Evolutionary conservation across 2,797 vertebrate species (phyloP).

Genomic region (Gadopsis bispinosus): DNA sequence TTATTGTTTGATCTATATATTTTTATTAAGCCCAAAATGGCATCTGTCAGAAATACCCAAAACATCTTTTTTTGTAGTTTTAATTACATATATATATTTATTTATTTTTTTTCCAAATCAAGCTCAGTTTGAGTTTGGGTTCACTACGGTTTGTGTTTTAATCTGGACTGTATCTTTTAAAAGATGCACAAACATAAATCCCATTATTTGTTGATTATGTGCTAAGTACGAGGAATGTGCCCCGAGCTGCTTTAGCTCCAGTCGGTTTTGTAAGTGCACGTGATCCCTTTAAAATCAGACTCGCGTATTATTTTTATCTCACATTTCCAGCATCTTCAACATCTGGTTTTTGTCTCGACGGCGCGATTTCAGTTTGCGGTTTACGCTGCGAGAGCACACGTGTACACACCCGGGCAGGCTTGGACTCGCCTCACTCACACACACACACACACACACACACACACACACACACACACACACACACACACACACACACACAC

Average conservation of each 20-base stretch:
- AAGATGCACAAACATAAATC: background rate
- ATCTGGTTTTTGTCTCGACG: constrained; percentile 12
- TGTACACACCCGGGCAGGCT: constrained; percentile 40
- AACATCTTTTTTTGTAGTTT: background rate
- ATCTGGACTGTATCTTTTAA: background rate
- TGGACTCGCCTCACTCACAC: constrained; percentile 28
- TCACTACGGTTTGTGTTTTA: background rate
- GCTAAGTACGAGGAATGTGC: background rate
- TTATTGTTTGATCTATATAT: background rate
- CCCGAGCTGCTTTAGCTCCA: background rate
- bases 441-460: constrained; percentile 56
- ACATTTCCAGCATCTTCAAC: constrained; percentile 1
- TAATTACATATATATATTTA: too few relatives aligned
- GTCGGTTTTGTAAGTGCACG: background rate
- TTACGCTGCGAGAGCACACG: background rate
- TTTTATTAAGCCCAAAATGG: background rate
- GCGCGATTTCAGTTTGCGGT: background rate
- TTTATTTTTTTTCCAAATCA: too few relatives aligned
- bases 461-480: constrained; percentile 53
- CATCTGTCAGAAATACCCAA: background rate
- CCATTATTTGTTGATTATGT: too few relatives aligned
- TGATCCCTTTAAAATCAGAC: background rate
- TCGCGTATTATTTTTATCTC: background rate
- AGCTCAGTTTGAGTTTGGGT: too few relatives aligned
- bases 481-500: constrained; percentile 55